Evolutionary conservation across 2,113 vertebrate genomes (phyloP), one percentile per base, ranked within the genome.

Genomic region (Desmodus rotundus): DNA sequence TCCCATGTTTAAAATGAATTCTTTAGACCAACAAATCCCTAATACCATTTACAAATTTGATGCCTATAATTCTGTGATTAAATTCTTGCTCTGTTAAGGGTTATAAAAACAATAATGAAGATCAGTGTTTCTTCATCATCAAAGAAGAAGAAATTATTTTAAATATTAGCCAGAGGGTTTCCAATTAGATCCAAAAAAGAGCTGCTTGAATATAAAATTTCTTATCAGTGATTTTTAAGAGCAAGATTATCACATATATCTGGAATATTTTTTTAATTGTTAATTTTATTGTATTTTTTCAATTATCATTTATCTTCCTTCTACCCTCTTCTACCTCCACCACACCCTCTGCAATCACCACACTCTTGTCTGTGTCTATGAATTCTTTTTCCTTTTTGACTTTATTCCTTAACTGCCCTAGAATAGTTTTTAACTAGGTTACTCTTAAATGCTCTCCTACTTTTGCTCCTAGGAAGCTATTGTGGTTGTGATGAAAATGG

Each of bases 91-190:
- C 26, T 78, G 47, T 73, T 83, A 54, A 87, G 3, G 2, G 14
- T 88, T 94, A 74, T 86, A 91, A 89, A 95, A 82, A 56, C 2
- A 87, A 63, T 83, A 36, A 87, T 80, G 24, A n/a, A 92, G 47
- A 89, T 74, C 22, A 87, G 26, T 61, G 24, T 26, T 90, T 92
- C 54, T 82, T 86, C 4, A 83, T 78, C 47, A 87, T 87, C 47
- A 83, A 80, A 80, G 38, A 87, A 61, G 24, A 87, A 5, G 7
- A 70, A 74, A 16, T 94, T 82, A 31, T 61, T 96, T 94, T 50
- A 76, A 94, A 91, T 91, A 72, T 65, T 94, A 85, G 50, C 24
- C 58, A 81, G 54, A 94, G 36, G 6, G 17, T 77, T 95, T 88
- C 61, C n/a, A 78, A 70, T 92, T 88, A 73, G 26, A 82, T 73